Evolutionary conservation across 2,888 invertebrate genomes (phyloP).

Genomic region (Petrolisthes manimaculis): DNA sequence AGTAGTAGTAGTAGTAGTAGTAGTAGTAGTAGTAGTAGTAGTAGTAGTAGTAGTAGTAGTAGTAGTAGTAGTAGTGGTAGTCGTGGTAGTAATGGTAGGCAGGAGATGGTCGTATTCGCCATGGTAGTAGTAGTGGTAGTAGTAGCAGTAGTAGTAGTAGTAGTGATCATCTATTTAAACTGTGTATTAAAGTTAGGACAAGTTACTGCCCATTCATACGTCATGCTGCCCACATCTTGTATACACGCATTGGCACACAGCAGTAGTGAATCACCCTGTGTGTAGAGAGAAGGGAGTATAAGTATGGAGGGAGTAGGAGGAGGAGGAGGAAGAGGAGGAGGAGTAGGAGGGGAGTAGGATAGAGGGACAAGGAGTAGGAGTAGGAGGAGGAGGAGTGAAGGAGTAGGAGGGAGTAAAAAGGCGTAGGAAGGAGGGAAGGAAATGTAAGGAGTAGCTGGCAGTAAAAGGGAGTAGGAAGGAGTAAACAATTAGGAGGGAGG

Average conservation of each 20-base stretch:
- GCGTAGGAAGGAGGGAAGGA: no score
- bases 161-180: not conserved
- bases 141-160: not conserved
- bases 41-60: slow-evolving; percentile 15
- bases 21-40: slow-evolving; percentile 22
- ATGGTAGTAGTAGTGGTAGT: not conserved
- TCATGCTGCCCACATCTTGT: slow-evolving; percentile 17
- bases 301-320: no score
- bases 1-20: slow-evolving; percentile 13
- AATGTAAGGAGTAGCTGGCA: no score
- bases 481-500: no score
- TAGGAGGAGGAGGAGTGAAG: no score
- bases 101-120: not conserved
- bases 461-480: no score
- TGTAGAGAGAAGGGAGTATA: no score
- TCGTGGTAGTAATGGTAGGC: not conserved
- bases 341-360: no score
- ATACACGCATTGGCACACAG: slow-evolving; percentile 36
- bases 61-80: not conserved
- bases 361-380: no score
- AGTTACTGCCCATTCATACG: slow-evolving; percentile 15
- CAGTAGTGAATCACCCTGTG: slow-evolving; percentile 21
- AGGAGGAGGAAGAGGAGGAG: no score
- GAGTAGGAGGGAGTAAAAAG: not conserved
- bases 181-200: slow-evolving; percentile 25